phyloP scores from a whole-genome alignment of 2,113 vertebrate species.

The Prunella himalayana region DNA sequence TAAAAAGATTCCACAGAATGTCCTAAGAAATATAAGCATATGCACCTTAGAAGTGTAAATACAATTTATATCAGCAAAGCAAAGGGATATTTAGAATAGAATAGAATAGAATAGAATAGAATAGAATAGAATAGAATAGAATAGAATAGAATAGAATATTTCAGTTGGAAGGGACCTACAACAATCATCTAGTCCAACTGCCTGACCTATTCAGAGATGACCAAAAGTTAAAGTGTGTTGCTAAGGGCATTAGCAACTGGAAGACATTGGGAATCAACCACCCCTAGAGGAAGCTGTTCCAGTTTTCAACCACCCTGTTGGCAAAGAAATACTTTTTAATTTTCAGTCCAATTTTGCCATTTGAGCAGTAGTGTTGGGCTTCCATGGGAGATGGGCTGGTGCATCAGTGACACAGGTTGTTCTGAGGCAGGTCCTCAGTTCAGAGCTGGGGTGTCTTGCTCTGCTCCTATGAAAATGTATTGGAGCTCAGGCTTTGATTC shows the following conservation, averaged over 20 bases:
- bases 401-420: background rate
- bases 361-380: background rate
- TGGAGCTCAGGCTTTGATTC: background rate
- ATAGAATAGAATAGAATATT: background rate
- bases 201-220: background rate
- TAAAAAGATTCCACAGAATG: slow-evolving; percentile 18
- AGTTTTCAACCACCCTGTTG: background rate
- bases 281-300: background rate
- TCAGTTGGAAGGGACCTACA: background rate
- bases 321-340: background rate
- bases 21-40: slow-evolving; percentile 24
- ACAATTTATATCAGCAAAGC: background rate
- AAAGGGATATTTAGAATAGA: background rate
- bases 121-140: background rate
- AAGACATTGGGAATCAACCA: background rate
- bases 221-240: background rate
- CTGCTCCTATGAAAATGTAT: background rate
- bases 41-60: slow-evolving; percentile 1
- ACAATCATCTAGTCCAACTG: background rate
- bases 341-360: background rate
- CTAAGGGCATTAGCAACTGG: background rate
- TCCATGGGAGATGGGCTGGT: background rate
- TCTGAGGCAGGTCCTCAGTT: background rate
- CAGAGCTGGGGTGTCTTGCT: background rate
- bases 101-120: background rate